A percentile compares a stretch with the other conserved stretches of the same genome.
Conservation (phyloP, 2,888 invertebrate genomes). For the Tortricodes alternella region DNA sequence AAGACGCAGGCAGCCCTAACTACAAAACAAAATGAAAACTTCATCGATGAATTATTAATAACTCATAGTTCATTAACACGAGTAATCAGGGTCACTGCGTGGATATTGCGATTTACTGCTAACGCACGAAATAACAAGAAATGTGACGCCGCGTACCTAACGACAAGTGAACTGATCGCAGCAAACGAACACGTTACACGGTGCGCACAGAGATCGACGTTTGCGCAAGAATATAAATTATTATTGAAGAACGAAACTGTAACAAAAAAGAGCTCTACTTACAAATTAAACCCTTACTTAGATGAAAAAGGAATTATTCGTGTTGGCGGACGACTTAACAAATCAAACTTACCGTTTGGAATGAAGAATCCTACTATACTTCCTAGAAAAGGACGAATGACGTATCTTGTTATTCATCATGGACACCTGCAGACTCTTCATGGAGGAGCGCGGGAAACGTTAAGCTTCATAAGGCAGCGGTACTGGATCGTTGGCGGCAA, state of each 20-base stretch:
- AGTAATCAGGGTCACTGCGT: conserved; percentile 1
- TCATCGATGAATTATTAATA: background rate
- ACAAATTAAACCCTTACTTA: background rate
- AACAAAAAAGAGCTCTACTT: background rate
- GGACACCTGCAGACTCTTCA: background rate
- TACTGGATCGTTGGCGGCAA: conserved; percentile 5
- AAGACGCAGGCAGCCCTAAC: background rate
- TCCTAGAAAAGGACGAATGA: background rate
- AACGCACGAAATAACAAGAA: background rate
- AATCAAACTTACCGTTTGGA: background rate
- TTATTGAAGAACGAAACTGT: background rate
- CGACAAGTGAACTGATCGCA: background rate
- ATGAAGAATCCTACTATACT: background rate
- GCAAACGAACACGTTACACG: background rate
- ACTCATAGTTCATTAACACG: conserved; percentile 6
- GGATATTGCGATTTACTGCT: background rate
- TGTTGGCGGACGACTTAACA: background rate
- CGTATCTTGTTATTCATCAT: background rate
- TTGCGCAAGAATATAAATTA: background rate
- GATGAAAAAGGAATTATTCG: background rate
- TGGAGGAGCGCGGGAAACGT: background rate
- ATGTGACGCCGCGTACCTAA: background rate
- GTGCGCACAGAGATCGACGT: background rate
- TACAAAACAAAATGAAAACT: background rate
- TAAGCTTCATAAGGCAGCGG: background rate